Base-by-base conservation (phyloP, 2,113 vertebrate genomes). In the Orycteropus afer region DNA sequence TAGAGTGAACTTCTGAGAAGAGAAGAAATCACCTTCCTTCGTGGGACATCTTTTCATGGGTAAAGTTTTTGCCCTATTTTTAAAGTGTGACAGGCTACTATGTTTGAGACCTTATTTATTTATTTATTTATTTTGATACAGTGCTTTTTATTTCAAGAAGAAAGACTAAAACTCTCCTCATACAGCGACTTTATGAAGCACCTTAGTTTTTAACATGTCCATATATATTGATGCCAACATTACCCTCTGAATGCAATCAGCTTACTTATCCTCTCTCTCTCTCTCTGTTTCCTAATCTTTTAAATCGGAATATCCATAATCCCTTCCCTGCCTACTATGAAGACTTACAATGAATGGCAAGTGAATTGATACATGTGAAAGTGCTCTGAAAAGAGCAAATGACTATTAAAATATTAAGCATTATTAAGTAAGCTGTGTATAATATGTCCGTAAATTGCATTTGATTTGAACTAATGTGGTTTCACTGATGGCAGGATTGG, bases 81-180 rank as follows among this genome's bases (percentile, higher is more conserved):
- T 11, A 42, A 42, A 23, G 17, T 29, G n/a, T 49, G 23, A 0
- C 0, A 4, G 34, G 18, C 29, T 47, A 8, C 40, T 3, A 0
- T 55, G 7, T 6, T 42, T 22, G 45, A 20, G 4, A 17, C 3
- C 12, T 51, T 27, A n/a, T n/a, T n/a, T n/a, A n/a, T n/a, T n/a
- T n/a, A n/a, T n/a, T n/a, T n/a, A n/a, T n/a, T n/a, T n/a, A n/a
- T 73, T 57, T 49, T 20, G n/a, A 25, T 13, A 25, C 1, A 55
- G 34, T 9, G 5, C 2, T 10, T 20, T 57, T 67, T 32, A 29
- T 65, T 47, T 94, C 37, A 29, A 25, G 23, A 25, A 53, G 27
- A 63, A 27, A 37, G 22, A 13, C 25, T 82, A 32, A 22, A 7
- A 17, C 11, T 79, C 37, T 61, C 15, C 78, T 37, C 10, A 18